Evolutionary conservation across 2,888 invertebrate genomes (phyloP).

Genomic region (Melinaea menophilus): DNA sequence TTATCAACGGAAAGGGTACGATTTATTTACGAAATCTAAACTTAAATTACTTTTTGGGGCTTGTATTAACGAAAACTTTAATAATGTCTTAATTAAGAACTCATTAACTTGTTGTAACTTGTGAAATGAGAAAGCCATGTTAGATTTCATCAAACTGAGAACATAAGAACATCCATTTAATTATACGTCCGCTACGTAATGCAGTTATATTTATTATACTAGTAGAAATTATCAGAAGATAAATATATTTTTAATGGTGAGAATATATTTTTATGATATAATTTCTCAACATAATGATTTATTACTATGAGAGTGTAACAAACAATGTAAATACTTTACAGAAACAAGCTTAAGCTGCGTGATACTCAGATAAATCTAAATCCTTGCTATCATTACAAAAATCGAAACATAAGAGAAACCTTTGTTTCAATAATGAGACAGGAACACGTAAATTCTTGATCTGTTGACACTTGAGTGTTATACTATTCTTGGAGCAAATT

Average conservation of each 20-base stretch:
- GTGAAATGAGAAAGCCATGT: slow-evolving; percentile 14
- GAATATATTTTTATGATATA: too few species aligned
- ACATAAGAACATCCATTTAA: slow-evolving; percentile 10
- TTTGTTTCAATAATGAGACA: slow-evolving; percentile 1
- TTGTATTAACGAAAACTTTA: slow-evolving; percentile 14
- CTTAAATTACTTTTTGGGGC: slow-evolving; percentile 7
- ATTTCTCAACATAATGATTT: too few species aligned
- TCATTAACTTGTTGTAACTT: slow-evolving; percentile 16
- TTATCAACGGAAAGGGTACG: background rate
- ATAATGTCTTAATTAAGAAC: slow-evolving; percentile 10
- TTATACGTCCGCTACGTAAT: too few species aligned
- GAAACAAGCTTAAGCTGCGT: background rate
- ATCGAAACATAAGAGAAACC: background rate
- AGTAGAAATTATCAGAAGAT: too few species aligned
- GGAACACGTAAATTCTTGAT: background rate
- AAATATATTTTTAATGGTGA: too few species aligned
- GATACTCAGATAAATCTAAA: slow-evolving; percentile 2
- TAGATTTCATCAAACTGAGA: slow-evolving; percentile 15
- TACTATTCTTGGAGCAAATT: too few species aligned
- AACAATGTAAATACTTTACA: background rate
- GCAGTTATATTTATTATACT: too few species aligned
- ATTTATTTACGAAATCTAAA: slow-evolving; percentile 2
- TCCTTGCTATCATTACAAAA: background rate
- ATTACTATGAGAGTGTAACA: too few species aligned
- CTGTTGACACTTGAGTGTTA: background rate